Percentiles rank a stretch among this genome's conserved stretches.
Evolutionary conservation across 2,888 invertebrate species (phyloP).

Genomic region (Apamea epomidion): DNA sequence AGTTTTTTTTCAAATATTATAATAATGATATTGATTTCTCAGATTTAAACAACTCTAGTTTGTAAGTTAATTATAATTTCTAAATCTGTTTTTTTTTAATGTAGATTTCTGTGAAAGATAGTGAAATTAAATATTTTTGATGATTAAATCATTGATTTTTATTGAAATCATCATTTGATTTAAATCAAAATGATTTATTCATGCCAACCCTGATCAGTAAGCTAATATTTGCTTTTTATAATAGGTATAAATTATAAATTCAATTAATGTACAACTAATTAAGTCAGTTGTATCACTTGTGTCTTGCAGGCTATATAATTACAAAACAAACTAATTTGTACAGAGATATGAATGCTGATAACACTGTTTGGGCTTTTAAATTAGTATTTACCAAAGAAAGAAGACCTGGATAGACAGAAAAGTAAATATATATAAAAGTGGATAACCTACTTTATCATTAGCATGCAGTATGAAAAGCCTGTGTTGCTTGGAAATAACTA

Average conservation of each 20-base stretch:
- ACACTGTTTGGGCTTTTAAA: not conserved
- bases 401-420: not conserved
- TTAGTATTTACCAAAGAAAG: not conserved
- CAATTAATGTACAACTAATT: not conserved
- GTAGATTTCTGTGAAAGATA: too few relatives aligned
- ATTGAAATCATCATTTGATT: too few relatives aligned
- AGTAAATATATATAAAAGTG: too few relatives aligned
- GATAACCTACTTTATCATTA: conserved; percentile 5
- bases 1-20: too few relatives aligned
- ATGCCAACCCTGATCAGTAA: not conserved
- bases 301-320: not conserved
- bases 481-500: conserved; percentile 10
- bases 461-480: not conserved
- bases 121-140: too few relatives aligned
- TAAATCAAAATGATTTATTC: too few relatives aligned
- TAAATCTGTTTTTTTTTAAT: too few relatives aligned
- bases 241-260: not conserved
- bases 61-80: too few relatives aligned
- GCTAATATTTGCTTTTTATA: not conserved
- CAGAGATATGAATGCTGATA: not conserved
- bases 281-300: not conserved
- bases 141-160: too few relatives aligned
- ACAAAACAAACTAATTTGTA: conserved; percentile 6
- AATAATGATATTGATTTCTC: too few relatives aligned
- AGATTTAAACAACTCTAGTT: too few relatives aligned